Conservation (phyloP, 1,140 invertebrate species). For the Camponotus vicinus region DNA sequence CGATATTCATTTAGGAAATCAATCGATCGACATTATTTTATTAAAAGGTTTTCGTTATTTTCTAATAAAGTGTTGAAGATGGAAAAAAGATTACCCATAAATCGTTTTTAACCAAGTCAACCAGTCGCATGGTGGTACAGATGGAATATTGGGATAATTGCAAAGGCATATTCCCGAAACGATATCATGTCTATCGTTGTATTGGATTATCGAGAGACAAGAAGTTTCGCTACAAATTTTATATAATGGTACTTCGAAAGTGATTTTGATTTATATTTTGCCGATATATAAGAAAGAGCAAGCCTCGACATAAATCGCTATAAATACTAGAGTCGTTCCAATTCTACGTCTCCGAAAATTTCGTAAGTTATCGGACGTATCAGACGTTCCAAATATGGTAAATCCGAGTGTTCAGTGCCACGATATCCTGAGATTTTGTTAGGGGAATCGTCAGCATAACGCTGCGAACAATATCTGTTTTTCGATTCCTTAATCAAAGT, state of each 20-base stretch:
- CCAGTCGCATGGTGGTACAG: slow-evolving; percentile 86
- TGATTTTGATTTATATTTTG: slow-evolving; percentile 19
- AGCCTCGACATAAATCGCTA: background rate
- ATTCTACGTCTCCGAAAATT: slow-evolving; percentile 66
- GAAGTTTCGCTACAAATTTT: slow-evolving; percentile 82
- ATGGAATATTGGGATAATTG: slow-evolving; percentile 86
- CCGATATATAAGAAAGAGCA: background rate
- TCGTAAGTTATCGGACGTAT: slow-evolving; percentile 57
- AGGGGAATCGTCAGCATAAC: background rate
- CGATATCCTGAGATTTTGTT: slow-evolving; percentile 44
- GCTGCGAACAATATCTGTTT: background rate
- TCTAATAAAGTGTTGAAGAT: background rate
- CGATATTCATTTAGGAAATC: background rate
- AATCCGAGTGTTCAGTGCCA: slow-evolving; percentile 57
- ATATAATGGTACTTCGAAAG: background rate
- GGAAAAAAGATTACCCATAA: slow-evolving; percentile 84
- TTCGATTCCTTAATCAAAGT: background rate
- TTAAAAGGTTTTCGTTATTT: background rate
- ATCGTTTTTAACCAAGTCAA: slow-evolving; percentile 85
- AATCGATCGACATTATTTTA: too few species aligned
- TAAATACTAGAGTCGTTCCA: slow-evolving; percentile 67
- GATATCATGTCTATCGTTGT: slow-evolving; percentile 82
- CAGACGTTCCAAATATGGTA: slow-evolving; percentile 53
- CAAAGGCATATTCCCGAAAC: slow-evolving; percentile 85
- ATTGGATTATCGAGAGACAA: slow-evolving; percentile 82